Evolutionary conservation across 2,797 vertebrate genomes (phyloP).

Genomic region (Sebastolobus altivelis): DNA sequence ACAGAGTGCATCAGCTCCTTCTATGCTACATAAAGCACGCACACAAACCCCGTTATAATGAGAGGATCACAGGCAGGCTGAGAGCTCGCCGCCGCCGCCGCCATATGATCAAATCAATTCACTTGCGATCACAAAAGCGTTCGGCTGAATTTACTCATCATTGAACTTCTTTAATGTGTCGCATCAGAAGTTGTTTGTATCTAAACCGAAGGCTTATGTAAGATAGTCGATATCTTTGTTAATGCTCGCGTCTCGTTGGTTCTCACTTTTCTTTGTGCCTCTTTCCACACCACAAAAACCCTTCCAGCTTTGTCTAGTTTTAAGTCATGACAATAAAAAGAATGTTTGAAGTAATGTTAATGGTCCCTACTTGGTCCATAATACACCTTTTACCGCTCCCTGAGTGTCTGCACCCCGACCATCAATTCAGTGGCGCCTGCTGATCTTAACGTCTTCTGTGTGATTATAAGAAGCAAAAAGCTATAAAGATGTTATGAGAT

Average conservation of each 20-base stretch:
- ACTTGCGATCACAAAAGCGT: conserved; percentile 36
- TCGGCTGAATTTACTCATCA: conserved; percentile 16
- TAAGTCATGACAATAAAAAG: background rate
- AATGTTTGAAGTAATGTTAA: conserved; percentile 12
- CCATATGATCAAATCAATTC: conserved; percentile 30
- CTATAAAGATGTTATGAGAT: background rate
- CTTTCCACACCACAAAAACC: background rate
- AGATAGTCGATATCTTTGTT: conserved; percentile 10
- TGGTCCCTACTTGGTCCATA: background rate
- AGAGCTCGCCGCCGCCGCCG: conserved; percentile 6
- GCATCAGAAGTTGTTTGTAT: conserved; percentile 34
- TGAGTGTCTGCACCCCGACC: background rate
- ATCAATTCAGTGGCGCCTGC: background rate
- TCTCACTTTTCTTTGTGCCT: conserved; percentile 1
- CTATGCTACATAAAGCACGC: conserved; percentile 27
- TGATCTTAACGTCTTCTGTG: background rate
- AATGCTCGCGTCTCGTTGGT: conserved; percentile 3
- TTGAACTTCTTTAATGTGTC: conserved; percentile 29
- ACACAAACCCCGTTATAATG: conserved; percentile 15
- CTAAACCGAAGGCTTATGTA: background rate
- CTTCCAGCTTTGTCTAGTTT: background rate
- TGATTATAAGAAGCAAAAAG: conserved; percentile 1
- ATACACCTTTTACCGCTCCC: background rate
- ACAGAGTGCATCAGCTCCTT: conserved; percentile 46
- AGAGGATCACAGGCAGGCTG: conserved; percentile 26